A percentile compares a stretch with the other conserved stretches of the same genome.
These are phyloP conservation scores for Caenorhabditis zanzibari DNA, from an alignment of 2,888 invertebrate genomes.

Conservation along the genomic window DNA sequence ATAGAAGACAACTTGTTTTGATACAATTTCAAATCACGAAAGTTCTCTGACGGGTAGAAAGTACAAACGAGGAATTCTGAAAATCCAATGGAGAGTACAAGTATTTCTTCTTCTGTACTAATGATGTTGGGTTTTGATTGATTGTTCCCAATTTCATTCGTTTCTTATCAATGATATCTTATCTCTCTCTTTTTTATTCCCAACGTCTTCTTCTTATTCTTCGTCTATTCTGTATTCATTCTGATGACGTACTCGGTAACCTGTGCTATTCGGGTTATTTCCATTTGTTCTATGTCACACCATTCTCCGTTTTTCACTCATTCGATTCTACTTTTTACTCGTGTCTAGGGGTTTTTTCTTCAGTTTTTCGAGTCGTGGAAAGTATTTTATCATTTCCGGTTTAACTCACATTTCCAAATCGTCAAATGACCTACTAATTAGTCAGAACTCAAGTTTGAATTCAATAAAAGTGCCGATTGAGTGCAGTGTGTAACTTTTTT, in stretches of 20 bases:
- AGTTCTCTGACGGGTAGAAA: background rate
- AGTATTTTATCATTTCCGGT: background rate
- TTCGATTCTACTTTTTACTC: constrained; percentile 1
- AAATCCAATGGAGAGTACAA: too few relatives aligned
- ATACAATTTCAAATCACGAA: background rate
- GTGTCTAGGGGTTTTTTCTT: too few relatives aligned
- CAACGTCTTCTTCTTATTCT: constrained; percentile 14
- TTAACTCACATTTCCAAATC: background rate
- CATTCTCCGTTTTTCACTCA: constrained; percentile 7
- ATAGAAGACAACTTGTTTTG: too few relatives aligned
- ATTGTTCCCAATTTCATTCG: constrained; percentile 16
- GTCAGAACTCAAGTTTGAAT: too few relatives aligned
- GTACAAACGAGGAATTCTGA: background rate
- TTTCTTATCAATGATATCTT: constrained; percentile 42
- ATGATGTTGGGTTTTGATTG: background rate
- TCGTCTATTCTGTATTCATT: constrained; percentile 11
- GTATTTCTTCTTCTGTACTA: background rate
- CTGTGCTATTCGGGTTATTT: constrained; percentile 11
- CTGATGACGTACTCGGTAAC: constrained; percentile 27
- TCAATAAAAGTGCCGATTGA: too few relatives aligned
- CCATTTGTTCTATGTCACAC: constrained; percentile 35
- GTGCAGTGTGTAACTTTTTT: too few relatives aligned
- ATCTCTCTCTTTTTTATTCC: constrained; percentile 27
- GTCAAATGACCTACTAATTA: background rate
- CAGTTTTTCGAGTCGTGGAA: background rate